Evolutionary conservation across 2,888 invertebrate species (phyloP).

Genomic region (Oligia latruncula): DNA sequence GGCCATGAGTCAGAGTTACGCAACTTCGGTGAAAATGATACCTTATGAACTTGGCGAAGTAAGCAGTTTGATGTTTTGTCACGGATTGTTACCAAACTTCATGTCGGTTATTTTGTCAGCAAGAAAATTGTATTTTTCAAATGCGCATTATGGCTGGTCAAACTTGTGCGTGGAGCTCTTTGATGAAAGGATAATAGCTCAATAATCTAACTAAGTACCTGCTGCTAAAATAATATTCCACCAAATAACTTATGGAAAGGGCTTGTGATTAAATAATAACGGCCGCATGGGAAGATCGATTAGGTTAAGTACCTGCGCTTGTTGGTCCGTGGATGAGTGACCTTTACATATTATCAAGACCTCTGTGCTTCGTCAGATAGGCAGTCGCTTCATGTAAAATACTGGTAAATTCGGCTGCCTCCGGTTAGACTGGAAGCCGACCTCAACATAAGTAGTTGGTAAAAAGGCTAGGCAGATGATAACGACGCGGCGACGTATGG

Average conservation of each 20-base stretch:
- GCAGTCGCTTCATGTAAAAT: background rate
- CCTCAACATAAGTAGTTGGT: background rate
- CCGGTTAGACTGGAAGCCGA: background rate
- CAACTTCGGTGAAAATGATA: conserved; percentile 67
- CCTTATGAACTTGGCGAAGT: conserved; percentile 60
- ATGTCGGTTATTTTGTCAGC: conserved; percentile 24
- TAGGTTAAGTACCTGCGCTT: background rate
- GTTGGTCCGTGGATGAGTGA: background rate
- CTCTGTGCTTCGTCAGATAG: background rate
- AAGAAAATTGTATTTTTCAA: conserved; percentile 18
- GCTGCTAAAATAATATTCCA: background rate
- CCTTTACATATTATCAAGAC: background rate
- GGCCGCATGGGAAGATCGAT: background rate
- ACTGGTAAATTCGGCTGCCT: background rate
- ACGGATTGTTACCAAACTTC: conserved; percentile 44
- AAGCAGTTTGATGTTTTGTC: conserved; percentile 57
- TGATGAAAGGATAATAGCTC: background rate
- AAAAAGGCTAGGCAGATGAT: background rate
- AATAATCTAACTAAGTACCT: no score
- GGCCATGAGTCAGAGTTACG: conserved; percentile 68
- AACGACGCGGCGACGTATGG: background rate
- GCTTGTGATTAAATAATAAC: background rate
- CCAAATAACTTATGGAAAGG: background rate
- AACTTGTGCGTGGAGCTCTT: background rate
- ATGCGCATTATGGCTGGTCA: background rate